Evolutionary conservation across 2,113 vertebrate species (phyloP).

Genomic region (Poeciliopsis prolifica): DNA sequence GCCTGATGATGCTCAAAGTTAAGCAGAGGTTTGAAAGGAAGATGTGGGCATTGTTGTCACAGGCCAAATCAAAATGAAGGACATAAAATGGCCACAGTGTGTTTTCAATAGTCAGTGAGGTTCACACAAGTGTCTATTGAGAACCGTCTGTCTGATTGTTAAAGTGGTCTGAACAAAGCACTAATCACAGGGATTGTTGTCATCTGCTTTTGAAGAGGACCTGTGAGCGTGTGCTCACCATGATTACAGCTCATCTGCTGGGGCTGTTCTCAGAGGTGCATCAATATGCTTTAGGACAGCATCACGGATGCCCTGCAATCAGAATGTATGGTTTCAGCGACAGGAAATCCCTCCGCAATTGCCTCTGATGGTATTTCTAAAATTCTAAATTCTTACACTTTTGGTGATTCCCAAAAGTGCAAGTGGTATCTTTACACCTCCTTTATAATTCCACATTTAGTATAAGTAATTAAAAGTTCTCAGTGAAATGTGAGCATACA

Average conservation of each 20-base stretch:
- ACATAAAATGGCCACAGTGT: conserved; percentile 35
- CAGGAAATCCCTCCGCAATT: conserved; percentile 37
- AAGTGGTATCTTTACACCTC: neutral
- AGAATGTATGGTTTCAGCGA: conserved; percentile 27
- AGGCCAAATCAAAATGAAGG: conserved; percentile 49
- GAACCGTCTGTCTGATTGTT: conserved; percentile 71
- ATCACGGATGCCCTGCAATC: conserved; percentile 50
- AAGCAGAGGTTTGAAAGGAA: conserved; percentile 57
- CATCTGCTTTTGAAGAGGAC: conserved; percentile 65
- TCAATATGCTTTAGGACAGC: conserved; percentile 51
- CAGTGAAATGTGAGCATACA: neutral
- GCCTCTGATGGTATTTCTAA: conserved; percentile 16
- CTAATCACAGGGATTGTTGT: conserved; percentile 75
- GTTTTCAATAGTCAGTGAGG: conserved; percentile 50
- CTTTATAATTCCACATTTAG: neutral
- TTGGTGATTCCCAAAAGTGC: neutral
- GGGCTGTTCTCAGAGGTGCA: conserved; percentile 49
- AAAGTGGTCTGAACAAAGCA: conserved; percentile 69
- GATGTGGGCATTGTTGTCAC: conserved; percentile 44
- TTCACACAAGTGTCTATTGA: conserved; percentile 55
- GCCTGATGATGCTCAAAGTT: conserved; percentile 49
- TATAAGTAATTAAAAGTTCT: neutral
- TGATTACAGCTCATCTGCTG: conserved; percentile 67
- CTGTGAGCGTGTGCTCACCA: conserved; percentile 54
- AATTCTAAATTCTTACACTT: conserved; percentile 18